Conservation (phyloP, 2,888 invertebrate genomes). For the Nomada fucata region DNA sequence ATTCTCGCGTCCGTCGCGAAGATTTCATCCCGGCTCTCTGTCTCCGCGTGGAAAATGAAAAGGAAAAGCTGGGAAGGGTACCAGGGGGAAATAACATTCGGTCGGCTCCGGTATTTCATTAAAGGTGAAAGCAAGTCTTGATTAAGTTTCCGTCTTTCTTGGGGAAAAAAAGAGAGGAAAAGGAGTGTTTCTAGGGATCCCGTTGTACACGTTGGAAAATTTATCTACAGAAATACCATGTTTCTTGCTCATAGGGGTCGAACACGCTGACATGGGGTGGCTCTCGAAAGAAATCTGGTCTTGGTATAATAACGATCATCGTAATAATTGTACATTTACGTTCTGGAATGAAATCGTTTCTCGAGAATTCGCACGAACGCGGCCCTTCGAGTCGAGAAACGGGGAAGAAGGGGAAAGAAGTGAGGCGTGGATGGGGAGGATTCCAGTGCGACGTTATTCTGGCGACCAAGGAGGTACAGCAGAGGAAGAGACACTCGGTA, state of each 20-base stretch:
- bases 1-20: background rate
- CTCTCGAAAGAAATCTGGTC: too few species aligned
- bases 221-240: too few species aligned
- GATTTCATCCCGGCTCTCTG: slow-evolving; percentile 9
- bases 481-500: slow-evolving; percentile 49
- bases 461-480: slow-evolving; percentile 47
- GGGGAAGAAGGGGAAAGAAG: slow-evolving; percentile 16
- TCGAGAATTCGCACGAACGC: too few species aligned
- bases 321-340: too few species aligned
- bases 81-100: slow-evolving; percentile 30
- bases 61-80: background rate
- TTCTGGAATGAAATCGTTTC: too few species aligned
- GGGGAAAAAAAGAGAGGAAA: background rate
- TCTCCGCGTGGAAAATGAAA: background rate
- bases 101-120: slow-evolving; percentile 45
- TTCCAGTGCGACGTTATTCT: slow-evolving; percentile 61
- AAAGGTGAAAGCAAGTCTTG: slow-evolving; percentile 10
- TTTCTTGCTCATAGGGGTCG: too few species aligned
- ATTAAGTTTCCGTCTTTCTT: background rate
- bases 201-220: too few species aligned
- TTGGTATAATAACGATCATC: too few species aligned
- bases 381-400: too few species aligned
- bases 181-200: background rate
- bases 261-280: too few species aligned
- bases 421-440: slow-evolving; percentile 57